phyloP scores from a whole-genome alignment of 1,140 invertebrate genomes.

The Drosophila tropicalis region DNA sequence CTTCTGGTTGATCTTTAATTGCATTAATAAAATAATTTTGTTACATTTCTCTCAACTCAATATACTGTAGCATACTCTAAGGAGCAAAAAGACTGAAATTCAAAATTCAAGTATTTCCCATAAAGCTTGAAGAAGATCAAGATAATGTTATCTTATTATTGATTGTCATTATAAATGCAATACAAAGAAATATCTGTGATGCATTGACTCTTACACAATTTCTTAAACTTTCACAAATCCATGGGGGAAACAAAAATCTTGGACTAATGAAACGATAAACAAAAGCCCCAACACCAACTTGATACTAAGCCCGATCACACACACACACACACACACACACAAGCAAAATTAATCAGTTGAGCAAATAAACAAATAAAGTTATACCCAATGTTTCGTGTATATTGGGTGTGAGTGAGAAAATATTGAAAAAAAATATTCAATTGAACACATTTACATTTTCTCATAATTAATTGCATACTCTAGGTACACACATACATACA shows the following conservation, averaged over 20 bases:
- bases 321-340: slow-evolving; percentile 2
- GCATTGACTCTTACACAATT: slow-evolving; percentile 2
- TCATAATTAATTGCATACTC: slow-evolving; percentile 59
- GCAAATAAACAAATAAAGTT: slow-evolving; percentile 48
- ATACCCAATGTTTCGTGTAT: background rate
- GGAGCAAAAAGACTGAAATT: background rate
- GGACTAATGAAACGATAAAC: slow-evolving; percentile 33
- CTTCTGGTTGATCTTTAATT: no score
- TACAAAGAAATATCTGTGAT: slow-evolving; percentile 5
- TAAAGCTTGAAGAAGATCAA: background rate
- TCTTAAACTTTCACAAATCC: background rate
- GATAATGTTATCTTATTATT: no score
- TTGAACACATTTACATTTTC: slow-evolving; percentile 38
- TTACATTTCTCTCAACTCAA: no score
- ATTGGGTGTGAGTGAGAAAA: slow-evolving; percentile 63
- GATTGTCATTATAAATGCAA: slow-evolving; percentile 11
- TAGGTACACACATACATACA: no score
- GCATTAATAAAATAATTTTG: no score
- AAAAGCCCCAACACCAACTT: background rate
- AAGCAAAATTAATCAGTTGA: slow-evolving; percentile 62
- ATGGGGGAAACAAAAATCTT: slow-evolving; percentile 18
- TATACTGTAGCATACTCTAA: no score
- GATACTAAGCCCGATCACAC: background rate
- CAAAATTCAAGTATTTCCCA: background rate
- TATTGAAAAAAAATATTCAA: slow-evolving; percentile 32